Base-by-base conservation (phyloP, 2,113 vertebrate species). In the Mungos mungo region DNA sequence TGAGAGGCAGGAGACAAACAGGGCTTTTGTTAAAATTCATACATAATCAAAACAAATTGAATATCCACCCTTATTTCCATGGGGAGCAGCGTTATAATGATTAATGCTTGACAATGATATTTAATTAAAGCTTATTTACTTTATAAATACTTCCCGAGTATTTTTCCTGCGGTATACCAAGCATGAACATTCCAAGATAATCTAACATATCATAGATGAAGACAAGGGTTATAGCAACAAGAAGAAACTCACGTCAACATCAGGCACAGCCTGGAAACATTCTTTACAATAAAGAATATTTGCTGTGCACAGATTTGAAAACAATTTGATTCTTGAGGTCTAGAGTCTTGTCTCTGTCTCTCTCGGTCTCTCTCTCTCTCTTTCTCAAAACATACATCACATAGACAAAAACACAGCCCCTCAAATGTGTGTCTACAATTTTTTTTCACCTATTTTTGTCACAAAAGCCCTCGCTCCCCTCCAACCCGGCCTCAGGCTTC, bases 111-210 rank as follows among this genome's bases (percentile, higher is more conserved):
- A 98, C 98, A 98, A 99, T 98, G 98, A 98, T 99, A 99, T 99
- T 99, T 99, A 99, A 99, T 99, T 99, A 98, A 99, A 98, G 97
- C 97, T 98, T 99, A 99, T 99, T 99, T 99, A 98, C 97, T 99
- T 98, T 98, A 91, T 98, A 98, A 98, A 98, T 98, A 98, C 97
- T 98, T 98, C 96, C 97, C 33, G 41, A 96, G 95, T 93, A 97
- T 97, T 97, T 93, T 96, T 98, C n/a, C 81, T 98, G 90, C 74
- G 93, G 92, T 98, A 90, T 31, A 94, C 88, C 87, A 97, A 97
- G 93, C 93, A 97, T 93, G 91, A 98, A 88, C 90, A 85, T 98
- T 98, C 89, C 81, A 84, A 91, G 98, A 95, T 90, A 90, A 94
- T 98, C 87, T 93, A 97, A 94, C 95, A 95, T 38, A 96, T 97